phyloP scores from a whole-genome alignment of 1,140 invertebrate species.

The Rhopalosiphum maidis region DNA sequence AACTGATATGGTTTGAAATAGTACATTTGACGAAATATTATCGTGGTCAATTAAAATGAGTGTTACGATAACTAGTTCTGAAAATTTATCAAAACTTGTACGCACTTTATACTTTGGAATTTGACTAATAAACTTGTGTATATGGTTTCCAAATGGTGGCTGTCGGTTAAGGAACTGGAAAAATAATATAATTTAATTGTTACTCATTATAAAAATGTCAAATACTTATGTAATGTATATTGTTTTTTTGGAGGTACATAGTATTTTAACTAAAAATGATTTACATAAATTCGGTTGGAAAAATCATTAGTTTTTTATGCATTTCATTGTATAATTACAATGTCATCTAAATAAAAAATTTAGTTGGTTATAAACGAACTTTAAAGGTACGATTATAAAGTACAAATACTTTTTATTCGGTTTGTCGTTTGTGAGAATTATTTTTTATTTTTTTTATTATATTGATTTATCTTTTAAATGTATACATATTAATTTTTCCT shows the following conservation, averaged over 20 bases:
- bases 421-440: not conserved
- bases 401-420: not conserved
- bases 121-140: conserved; percentile 60
- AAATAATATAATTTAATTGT: not conserved
- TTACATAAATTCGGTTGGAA: not conserved
- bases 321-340: too few species aligned
- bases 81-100: conserved; percentile 46
- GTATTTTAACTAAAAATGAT: not conserved
- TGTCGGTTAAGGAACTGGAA: conserved; percentile 54
- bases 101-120: conserved; percentile 61
- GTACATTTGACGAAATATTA: conserved; percentile 44
- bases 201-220: not conserved
- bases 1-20: conserved; percentile 61
- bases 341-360: too few species aligned
- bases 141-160: conserved; percentile 62
- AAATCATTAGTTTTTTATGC: too few species aligned
- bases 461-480: not conserved
- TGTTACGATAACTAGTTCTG: not conserved
- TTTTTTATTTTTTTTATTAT: not conserved
- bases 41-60: conserved; percentile 56
- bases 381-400: too few species aligned
- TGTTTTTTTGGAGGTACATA: not conserved
- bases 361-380: too few species aligned
- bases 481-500: not conserved
- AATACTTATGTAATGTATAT: not conserved